Base-by-base conservation (phyloP, 2,113 vertebrate species). In the Microtus ochrogaster region DNA sequence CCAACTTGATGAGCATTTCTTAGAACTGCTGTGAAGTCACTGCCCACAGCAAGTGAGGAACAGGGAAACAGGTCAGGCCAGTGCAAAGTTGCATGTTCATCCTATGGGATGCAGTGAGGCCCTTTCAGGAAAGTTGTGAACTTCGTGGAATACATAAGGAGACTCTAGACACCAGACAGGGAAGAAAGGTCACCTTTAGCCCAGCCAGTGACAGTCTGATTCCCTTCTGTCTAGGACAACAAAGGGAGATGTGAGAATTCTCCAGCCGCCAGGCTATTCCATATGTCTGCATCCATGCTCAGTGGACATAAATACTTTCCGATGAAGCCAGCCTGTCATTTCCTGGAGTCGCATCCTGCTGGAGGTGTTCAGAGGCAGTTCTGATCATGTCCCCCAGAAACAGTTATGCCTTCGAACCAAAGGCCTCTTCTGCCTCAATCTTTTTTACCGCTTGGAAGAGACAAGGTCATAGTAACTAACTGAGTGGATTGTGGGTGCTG, bases 251-350 rank as follows among this genome's bases (percentile, higher is more conserved):
- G 9, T 33, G 33, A 33, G 36, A 41, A 68, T 2, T 14, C 16
- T 33, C 55, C 22, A 21, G 16, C 3, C 13, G 7, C 41, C 19
- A 11, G n/a, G 33, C 1, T 68, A 72, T 41, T 72, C 36, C 58
- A n/a, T 79, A 14, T 66, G 83, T 52, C 28, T 33, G 66, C 66
- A 13, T 28, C 47, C 49, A 36, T 73, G 68, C 13, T 76, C 55
- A 52, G 13, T 3, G 7, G 33, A 12, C 5, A 22, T 44, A n/a
- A 49, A 3, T 8, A 0, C 66, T 91, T 72, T 70, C 8, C 26
- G 16, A 3, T 8, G 36, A 21, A 36, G 2, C 4, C 13, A 79
- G 6, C 3, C 8, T 11, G 7, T 33, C 5, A 4, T 1, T 7
- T n/a, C 70, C 19, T 81, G n/a, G 36, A 90, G 5, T 5, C 8